These are phyloP conservation scores for Murina feae DNA, from an alignment of 2,113 vertebrate species.

Conservation along the genomic window DNA sequence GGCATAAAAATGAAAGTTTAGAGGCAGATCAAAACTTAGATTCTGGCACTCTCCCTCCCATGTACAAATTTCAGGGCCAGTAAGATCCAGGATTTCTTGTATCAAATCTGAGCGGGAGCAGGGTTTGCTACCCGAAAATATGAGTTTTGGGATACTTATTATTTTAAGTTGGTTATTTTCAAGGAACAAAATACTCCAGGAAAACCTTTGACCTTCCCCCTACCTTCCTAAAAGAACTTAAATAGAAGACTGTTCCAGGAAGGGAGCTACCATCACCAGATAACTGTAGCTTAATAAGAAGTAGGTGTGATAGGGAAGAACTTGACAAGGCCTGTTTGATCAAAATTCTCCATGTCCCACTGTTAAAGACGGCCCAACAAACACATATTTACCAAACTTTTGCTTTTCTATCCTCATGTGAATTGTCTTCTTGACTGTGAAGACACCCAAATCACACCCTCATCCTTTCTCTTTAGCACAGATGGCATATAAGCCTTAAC, in stretches of 20 bases:
- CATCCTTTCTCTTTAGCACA: neutral
- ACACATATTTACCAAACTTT: neutral
- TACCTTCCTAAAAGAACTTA: neutral
- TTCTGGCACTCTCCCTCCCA: too few species aligned
- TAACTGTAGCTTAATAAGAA: neutral
- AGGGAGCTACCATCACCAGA: neutral
- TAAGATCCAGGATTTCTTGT: neutral
- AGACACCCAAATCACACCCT: neutral
- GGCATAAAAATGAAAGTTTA: neutral
- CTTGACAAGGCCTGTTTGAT: neutral
- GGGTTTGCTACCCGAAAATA: neutral
- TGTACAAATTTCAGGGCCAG: neutral
- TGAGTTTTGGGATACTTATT: neutral
- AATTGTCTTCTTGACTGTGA: neutral
- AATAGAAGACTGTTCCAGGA: neutral
- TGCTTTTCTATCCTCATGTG: neutral
- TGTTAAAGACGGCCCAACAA: neutral
- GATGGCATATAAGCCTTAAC: neutral
- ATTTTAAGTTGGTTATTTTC: neutral
- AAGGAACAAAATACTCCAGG: neutral
- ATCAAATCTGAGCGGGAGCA: neutral
- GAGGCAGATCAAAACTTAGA: neutral
- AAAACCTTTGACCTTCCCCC: neutral
- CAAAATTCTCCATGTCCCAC: neutral
- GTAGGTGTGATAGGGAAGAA: neutral